Evolutionary conservation across 2,797 vertebrate species (phyloP), one percentile per base, ranked within the genome.

Genomic region (Botia almorhae): DNA sequence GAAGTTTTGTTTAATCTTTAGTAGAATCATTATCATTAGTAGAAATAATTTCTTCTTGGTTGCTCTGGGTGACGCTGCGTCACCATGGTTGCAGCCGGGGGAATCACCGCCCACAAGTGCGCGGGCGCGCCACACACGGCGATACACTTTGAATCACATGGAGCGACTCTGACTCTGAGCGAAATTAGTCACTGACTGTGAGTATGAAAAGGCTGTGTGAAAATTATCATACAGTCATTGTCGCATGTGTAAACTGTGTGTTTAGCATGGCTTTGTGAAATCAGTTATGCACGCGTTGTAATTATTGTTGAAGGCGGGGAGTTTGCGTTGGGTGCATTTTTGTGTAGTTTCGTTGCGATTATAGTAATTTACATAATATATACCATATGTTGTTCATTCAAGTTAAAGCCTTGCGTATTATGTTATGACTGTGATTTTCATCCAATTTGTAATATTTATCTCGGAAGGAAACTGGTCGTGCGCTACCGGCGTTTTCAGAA

Each of bases 1-100:
- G 6, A 36, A 4, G 33, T 36, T 36, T 36, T 26, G 33, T 43
- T 43, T 43, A 43, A 43, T 43, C 6, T 43, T 43, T 43, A 8
- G 7, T 1, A 43, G 8, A 8, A 43, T 43, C 7, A 39, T 4
- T 39, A 39, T 39, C 43, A 46, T 43, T 10, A 43, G 39, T 10
- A 46, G 33, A 46, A 46, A 46, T 46, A 11, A 46, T 46, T 19
- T 46, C 50, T 48, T 64, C 56, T 56, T 14, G 2, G 19, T 70
- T 61, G 67, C 67, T 80, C 50, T 76, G 64, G 26, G 82, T 81
- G 82, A 86, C 85, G 85, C 83, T 77, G 17, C 60, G 83, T 88
- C 82, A 64, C 85, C 83, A 87, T 88, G 87, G 86, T 72, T 82
- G 87, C 86, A 36, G 85, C 65, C 85, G 74, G 70, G 82, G 85